A percentile compares a stretch with the other conserved stretches of the same genome.
phyloP scores from a whole-genome alignment of 2,113 vertebrate genomes.

The Acrocephalus arundinaceus region DNA sequence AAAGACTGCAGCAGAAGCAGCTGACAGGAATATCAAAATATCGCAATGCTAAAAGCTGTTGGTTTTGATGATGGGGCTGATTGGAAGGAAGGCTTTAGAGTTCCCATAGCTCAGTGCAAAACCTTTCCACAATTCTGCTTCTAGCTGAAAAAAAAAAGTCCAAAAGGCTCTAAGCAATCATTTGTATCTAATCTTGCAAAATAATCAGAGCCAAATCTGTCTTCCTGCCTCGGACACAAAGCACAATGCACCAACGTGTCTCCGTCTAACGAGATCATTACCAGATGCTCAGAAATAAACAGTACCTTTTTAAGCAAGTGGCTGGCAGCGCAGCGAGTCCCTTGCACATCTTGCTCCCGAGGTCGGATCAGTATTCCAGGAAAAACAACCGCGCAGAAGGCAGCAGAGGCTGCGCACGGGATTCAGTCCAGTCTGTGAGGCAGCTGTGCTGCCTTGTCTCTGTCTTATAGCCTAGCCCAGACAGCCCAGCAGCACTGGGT shows the following conservation, averaged over 20 bases:
- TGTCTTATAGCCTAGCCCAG: slow-evolving; percentile 66
- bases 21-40: not conserved
- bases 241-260: not conserved
- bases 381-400: not conserved
- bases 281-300: not conserved
- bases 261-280: not conserved
- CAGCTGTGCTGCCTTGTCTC: slow-evolving; percentile 20
- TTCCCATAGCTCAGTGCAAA: not conserved
- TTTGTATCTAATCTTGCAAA: not conserved
- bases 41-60: not conserved
- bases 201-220: not conserved
- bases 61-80: not conserved
- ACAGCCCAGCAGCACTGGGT: not conserved
- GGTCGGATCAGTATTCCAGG: slow-evolving; percentile 41
- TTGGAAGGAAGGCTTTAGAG: not conserved
- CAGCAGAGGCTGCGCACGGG: not conserved
- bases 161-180: not conserved
- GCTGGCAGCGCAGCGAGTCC: slow-evolving; percentile 90
- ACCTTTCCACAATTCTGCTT: not conserved
- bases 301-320: slow-evolving; percentile 93
- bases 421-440: not conserved
- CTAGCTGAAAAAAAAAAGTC: not conserved
- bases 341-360: slow-evolving; percentile 84
- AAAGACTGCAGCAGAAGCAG: not conserved
- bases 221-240: not conserved